These are phyloP conservation scores for Pachycephus smyrnensis DNA, from an alignment of 2,888 invertebrate genomes.

Conservation along the genomic window DNA sequence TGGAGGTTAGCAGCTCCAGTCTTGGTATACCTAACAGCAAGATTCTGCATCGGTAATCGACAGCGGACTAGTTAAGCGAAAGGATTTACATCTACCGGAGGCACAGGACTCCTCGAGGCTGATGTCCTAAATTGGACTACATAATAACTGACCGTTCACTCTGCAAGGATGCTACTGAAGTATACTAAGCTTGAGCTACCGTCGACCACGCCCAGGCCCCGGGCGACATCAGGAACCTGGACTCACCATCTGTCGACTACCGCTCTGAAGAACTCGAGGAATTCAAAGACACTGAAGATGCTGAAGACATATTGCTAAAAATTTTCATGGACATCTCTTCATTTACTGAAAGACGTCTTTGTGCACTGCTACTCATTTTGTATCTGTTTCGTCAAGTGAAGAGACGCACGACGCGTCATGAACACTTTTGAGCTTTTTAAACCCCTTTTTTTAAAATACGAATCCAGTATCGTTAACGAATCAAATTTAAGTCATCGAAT, in stretches of 20 bases:
- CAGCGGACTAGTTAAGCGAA: neutral
- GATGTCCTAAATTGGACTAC: constrained; percentile 51
- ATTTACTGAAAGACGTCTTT: neutral
- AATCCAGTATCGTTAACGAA: neutral
- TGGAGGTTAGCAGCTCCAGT: constrained; percentile 20
- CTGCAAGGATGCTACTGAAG: constrained; percentile 28
- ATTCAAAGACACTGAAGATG: neutral
- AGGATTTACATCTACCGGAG: neutral
- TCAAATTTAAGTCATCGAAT: neutral
- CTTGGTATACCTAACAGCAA: constrained; percentile 11
- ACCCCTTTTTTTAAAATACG: neutral
- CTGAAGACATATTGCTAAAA: neutral
- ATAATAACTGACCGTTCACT: constrained; percentile 47
- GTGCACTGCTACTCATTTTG: neutral
- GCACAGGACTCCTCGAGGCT: constrained; percentile 29
- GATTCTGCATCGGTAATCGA: neutral
- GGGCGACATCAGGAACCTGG: constrained; percentile 49
- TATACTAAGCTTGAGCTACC: constrained; percentile 48
- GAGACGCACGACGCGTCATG: neutral
- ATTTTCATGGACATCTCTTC: neutral
- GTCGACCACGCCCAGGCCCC: constrained; percentile 62
- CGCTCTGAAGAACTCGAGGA: neutral
- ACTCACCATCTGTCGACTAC: constrained; percentile 25
- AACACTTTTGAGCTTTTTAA: neutral
- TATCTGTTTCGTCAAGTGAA: neutral